Conservation (phyloP, 2,113 vertebrate genomes). For the Puffinus mauretanicus region DNA sequence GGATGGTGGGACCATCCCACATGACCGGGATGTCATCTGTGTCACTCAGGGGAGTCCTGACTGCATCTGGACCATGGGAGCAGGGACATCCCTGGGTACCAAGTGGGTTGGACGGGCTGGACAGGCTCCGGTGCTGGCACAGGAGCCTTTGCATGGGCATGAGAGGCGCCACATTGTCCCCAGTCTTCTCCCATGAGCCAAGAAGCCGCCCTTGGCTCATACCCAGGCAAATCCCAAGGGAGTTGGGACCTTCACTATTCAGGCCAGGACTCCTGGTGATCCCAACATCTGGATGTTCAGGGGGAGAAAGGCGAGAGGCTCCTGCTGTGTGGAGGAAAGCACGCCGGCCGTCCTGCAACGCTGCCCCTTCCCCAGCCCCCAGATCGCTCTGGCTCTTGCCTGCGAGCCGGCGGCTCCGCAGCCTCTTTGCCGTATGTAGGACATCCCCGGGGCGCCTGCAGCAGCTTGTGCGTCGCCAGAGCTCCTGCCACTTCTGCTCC, state of each 20-base stretch:
- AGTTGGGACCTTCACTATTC: fast-evolving
- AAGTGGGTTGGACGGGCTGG: neutral
- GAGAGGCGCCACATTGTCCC: neutral
- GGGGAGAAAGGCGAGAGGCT: neutral
- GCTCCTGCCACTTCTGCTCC: neutral
- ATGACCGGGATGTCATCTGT: neutral
- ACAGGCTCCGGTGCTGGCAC: neutral
- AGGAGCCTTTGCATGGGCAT: neutral
- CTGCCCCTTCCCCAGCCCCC: neutral
- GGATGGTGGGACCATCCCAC: neutral
- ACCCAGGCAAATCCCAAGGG: neutral
- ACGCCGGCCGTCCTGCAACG: fast-evolving
- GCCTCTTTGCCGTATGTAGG: neutral
- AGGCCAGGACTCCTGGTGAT: neutral
- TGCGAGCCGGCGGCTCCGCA: fast-evolving
- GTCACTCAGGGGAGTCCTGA: neutral
- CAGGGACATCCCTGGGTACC: neutral
- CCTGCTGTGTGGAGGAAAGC: neutral
- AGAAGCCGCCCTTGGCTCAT: neutral
- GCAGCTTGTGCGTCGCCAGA: neutral
- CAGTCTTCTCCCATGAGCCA: neutral
- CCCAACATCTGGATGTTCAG: neutral
- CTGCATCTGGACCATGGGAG: fast-evolving
- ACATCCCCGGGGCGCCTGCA: neutral
- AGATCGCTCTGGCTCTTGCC: fast-evolving